Evolutionary conservation across 2,113 vertebrate species (phyloP), one percentile per base, ranked within the genome.

Genomic region (Leptocoma aspasia): DNA sequence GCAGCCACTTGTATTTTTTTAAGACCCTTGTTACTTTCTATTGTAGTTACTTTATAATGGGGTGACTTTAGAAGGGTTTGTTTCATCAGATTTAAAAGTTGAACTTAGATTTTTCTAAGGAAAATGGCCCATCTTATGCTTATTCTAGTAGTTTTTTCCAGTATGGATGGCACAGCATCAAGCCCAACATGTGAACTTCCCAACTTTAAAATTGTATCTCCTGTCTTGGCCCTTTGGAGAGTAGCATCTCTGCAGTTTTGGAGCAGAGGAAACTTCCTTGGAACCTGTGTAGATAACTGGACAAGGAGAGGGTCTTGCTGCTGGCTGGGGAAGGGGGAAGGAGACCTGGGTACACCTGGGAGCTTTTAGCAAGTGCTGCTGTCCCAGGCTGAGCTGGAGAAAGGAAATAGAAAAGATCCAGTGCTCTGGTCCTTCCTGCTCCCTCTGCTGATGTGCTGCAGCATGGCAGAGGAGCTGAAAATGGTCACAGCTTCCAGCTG

Each of bases 371-470:
- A 11, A 26, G 31, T 1, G 3, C n/a, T 57, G 19, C 17, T 60
- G 27, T 27, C 2, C 0, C 4, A 8, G 50, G 26, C 30, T 30
- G 57, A 73, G 20, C 75, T 80, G 70, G 45, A 59, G 61, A 18
- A 77, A 37, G 57, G 56, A 41, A 35, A 35, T 0, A 0, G 2
- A 11, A 14, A 61, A 54, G 49, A 60, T 5, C 19, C 21, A 2
- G 19, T 27, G 54, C 59, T 77, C 50, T 31, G 59, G 41, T 54
- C 60, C 60, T 83, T 54, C 60, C 60, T 83, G 80, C 90, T 90
- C 94, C 93, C 82, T 68, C 93, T 95, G 76, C 93, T 92, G 94
- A 63, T 86, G 30, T 49, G 44, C 65, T 83, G 19, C 22, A 64
- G 56, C 56, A 44, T 35, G 86, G 76, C 92, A 83, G 56, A 66